A percentile compares a stretch with the other conserved stretches of the same genome.
Conservation (phyloP, 2,797 vertebrate species). For the Sebastes dallii region DNA sequence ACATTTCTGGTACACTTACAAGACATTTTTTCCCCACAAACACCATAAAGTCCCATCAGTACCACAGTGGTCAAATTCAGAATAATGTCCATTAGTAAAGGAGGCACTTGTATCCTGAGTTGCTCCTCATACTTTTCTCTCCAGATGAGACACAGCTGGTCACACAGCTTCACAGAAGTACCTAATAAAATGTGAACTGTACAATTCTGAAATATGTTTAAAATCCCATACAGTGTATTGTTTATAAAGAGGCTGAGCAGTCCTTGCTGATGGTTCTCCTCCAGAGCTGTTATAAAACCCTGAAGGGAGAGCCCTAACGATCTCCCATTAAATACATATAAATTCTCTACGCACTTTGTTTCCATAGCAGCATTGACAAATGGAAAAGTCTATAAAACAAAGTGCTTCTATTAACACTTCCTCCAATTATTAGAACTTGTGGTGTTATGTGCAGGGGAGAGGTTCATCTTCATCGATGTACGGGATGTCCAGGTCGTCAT, state of each 20-base stretch:
- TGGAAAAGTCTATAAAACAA: constrained; percentile 46
- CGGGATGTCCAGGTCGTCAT: constrained; percentile 85
- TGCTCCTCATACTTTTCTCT: constrained; percentile 16
- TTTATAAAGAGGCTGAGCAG: constrained; percentile 11
- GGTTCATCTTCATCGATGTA: constrained; percentile 83
- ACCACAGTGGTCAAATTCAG: neutral
- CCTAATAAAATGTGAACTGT: constrained; percentile 36
- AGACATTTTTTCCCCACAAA: constrained; percentile 8
- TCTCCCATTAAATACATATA: constrained; percentile 46
- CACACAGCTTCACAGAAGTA: constrained; percentile 10
- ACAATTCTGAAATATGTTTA: constrained; percentile 28
- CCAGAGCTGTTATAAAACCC: constrained; percentile 11
- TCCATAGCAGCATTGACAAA: constrained; percentile 63
- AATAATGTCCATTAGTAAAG: constrained; percentile 21
- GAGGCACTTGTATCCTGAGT: constrained; percentile 1
- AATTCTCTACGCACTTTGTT: constrained; percentile 25
- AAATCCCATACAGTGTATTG: constrained; percentile 25
- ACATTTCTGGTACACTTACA: constrained; percentile 16
- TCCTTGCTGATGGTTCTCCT: constrained; percentile 12
- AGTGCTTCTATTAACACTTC: constrained; percentile 37
- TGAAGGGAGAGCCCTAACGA: constrained; percentile 12
- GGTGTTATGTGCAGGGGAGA: constrained; percentile 14
- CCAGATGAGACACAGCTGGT: neutral
- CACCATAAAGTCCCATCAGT: constrained; percentile 4
- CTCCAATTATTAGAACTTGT: constrained; percentile 3